Evolutionary conservation across 2,113 vertebrate species (phyloP).

Genomic region (Daubentonia madagascariensis): DNA sequence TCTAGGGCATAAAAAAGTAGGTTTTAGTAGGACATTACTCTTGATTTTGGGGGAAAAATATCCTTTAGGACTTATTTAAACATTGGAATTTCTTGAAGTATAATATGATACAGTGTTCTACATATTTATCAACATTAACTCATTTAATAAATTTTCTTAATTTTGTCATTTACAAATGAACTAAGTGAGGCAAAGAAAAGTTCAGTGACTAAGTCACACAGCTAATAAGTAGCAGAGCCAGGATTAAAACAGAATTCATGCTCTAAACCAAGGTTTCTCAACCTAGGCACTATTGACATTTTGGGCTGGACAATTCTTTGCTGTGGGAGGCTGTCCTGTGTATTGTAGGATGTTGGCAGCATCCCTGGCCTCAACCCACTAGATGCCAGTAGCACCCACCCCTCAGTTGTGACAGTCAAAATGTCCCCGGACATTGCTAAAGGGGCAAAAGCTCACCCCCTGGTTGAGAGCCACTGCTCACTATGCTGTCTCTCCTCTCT

Average conservation of each 20-base stretch:
- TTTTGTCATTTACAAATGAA: neutral
- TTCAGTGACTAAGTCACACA: neutral
- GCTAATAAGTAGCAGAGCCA: neutral
- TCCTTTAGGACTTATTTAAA: neutral
- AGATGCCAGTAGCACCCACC: neutral
- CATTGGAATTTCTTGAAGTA: neutral
- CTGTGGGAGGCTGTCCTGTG: neutral
- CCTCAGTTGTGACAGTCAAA: neutral
- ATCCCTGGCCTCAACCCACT: neutral
- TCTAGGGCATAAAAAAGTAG: neutral
- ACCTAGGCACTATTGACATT: accelerated
- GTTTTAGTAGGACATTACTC: neutral
- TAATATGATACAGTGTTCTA: neutral
- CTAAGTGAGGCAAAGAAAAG: neutral
- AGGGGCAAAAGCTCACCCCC: neutral
- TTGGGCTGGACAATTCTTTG: neutral
- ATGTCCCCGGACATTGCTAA: neutral
- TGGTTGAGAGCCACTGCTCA: neutral
- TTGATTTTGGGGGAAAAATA: neutral
- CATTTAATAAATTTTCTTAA: neutral
- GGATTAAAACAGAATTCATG: neutral
- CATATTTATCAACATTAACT: neutral
- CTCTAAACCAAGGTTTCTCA: neutral
- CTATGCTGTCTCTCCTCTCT: neutral
- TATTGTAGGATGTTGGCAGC: too few relatives aligned